Evolutionary conservation across 2,888 invertebrate genomes (phyloP).

Genomic region (Philereme vetulata): DNA sequence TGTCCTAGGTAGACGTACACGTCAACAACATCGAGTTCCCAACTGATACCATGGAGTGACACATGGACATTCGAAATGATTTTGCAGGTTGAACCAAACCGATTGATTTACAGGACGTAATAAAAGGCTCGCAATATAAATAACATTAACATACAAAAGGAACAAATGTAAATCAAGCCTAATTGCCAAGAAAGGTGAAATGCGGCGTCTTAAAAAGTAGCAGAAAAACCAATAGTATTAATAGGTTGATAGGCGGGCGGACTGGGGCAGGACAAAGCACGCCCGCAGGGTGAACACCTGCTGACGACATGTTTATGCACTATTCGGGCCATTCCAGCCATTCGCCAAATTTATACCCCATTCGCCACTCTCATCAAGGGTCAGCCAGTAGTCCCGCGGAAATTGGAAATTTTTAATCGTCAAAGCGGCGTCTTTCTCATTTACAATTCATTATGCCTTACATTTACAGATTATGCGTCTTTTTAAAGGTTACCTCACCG

Average conservation of each 20-base stretch:
- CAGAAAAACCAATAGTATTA: conserved; percentile 31
- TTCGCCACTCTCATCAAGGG: conserved; percentile 38
- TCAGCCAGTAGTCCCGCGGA: conserved; percentile 53
- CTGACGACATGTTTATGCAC: conserved; percentile 73
- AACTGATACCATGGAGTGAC: no score
- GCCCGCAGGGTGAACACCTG: conserved; percentile 60
- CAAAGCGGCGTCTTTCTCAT: conserved; percentile 59
- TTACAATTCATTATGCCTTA: conserved; percentile 45
- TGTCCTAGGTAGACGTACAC: no score
- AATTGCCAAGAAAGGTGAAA: conserved; percentile 25
- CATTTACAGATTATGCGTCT: conserved; percentile 61
- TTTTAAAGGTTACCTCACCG: conserved; percentile 52
- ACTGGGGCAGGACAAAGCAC: conserved; percentile 53
- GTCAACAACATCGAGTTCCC: no score
- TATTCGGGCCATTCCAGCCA: conserved; percentile 58
- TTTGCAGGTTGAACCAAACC: no score
- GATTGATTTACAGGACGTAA: background rate
- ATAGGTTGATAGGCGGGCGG: conserved; percentile 28
- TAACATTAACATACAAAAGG: conserved; percentile 22
- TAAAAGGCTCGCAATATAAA: conserved; percentile 14
- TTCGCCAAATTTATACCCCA: conserved; percentile 72
- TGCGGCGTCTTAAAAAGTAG: conserved; percentile 24
- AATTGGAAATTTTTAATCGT: conserved; percentile 71
- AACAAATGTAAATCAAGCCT: conserved; percentile 24
- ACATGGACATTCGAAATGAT: no score